Conservation (phyloP, 2,888 invertebrate species). For the Leptopilina drosophilae region DNA sequence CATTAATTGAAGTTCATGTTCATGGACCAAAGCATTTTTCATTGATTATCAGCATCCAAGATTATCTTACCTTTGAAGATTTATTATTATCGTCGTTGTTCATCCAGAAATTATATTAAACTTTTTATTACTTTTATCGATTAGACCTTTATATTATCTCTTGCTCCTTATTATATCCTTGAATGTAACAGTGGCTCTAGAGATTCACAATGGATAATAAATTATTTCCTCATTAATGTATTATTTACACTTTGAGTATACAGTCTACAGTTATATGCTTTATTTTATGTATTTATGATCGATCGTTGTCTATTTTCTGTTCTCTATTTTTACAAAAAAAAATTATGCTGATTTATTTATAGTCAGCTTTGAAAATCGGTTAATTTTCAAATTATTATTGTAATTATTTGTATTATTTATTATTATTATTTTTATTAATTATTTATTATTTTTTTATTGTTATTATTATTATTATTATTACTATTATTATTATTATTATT, state of each 20-base stretch:
- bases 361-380: too few species aligned
- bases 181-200: not conserved
- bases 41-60: conserved; percentile 21
- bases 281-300: too few species aligned
- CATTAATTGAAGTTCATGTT: conserved; percentile 14
- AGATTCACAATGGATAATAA: not conserved
- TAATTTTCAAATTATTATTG: not conserved
- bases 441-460: too few species aligned
- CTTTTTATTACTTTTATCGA: conserved; percentile 21
- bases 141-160: not conserved
- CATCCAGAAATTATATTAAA: conserved; percentile 21
- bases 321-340: too few species aligned
- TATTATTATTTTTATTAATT: too few species aligned
- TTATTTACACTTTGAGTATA: not conserved
- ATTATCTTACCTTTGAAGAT: conserved; percentile 22
- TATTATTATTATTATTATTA: not conserved
- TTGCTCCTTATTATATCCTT: conserved; percentile 1
- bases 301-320: too few species aligned
- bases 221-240: not conserved
- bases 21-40: conserved; percentile 8
- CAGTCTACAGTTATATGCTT: too few species aligned
- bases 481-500: not conserved
- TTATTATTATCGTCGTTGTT: conserved; percentile 16
- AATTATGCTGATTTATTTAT: too few species aligned
- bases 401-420: not conserved